These are phyloP conservation scores for Pachyramphus minor DNA, from an alignment of 2,113 vertebrate species.

Conservation along the genomic window DNA sequence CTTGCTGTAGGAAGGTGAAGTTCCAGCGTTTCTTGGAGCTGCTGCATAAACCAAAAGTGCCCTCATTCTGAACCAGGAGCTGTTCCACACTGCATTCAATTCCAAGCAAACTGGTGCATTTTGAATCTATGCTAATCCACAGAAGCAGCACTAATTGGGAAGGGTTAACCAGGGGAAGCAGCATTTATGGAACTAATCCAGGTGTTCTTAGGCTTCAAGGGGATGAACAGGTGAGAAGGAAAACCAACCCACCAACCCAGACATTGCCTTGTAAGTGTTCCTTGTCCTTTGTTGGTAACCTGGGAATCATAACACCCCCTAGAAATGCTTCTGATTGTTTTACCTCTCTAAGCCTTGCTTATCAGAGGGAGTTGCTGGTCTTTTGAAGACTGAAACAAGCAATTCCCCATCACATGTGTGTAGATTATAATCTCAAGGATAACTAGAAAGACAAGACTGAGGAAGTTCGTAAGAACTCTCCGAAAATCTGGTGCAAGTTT, in stretches of 20 bases:
- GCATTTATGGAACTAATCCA: not conserved
- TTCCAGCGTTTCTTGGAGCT: constrained; percentile 38
- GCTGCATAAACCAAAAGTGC: constrained; percentile 59
- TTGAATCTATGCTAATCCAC: constrained; percentile 11
- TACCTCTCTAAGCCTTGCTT: constrained; percentile 41
- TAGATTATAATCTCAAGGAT: constrained; percentile 11
- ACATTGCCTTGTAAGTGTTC: not conserved
- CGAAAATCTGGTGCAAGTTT: not conserved
- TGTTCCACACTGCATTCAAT: not conserved
- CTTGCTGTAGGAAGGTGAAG: not conserved
- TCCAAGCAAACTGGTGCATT: not conserved
- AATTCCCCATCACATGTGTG: not conserved
- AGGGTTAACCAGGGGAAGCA: not conserved
- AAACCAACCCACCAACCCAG: not conserved
- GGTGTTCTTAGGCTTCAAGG: not conserved
- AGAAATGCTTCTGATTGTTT: not conserved
- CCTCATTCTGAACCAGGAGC: constrained; percentile 48
- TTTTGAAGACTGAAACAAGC: constrained; percentile 13
- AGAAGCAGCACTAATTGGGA: not conserved
- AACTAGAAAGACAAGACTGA: not conserved
- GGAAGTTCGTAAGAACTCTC: not conserved
- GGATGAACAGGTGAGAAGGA: not conserved
- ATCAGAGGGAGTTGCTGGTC: not conserved
- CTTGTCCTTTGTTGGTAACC: not conserved
- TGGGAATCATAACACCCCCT: not conserved